phyloP scores from a whole-genome alignment of 2,113 vertebrate genomes.

The Calonectris borealis region DNA sequence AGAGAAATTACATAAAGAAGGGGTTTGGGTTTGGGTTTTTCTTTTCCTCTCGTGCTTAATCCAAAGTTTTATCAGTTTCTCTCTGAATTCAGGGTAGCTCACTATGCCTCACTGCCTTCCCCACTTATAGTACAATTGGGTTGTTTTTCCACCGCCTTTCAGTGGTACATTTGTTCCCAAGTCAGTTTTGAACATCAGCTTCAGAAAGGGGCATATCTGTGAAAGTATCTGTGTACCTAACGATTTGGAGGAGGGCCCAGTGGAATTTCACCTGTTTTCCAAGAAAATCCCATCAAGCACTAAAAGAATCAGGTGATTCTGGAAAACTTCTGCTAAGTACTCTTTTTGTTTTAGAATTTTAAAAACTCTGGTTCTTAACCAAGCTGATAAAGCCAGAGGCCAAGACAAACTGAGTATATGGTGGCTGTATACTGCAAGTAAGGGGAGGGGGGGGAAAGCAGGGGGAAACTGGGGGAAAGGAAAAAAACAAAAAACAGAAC shows the following conservation, averaged over 20 bases:
- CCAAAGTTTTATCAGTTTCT: background rate
- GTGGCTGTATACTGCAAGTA: background rate
- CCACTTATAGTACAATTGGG: background rate
- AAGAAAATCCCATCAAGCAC: background rate
- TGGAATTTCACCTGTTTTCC: background rate
- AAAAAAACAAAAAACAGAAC: background rate
- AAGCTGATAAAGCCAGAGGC: background rate
- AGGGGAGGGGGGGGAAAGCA: background rate
- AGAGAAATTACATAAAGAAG: background rate
- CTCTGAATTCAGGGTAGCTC: background rate
- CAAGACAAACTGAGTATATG: background rate
- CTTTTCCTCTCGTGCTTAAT: background rate
- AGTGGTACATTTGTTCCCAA: background rate
- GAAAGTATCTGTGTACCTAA: background rate
- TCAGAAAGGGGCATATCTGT: background rate
- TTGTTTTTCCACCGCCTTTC: background rate
- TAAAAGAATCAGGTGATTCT: background rate
- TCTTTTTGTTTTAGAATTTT: background rate
- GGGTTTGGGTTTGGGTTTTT: background rate
- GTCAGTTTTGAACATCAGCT: background rate
- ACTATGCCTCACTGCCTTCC: background rate
- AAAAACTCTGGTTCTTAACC: background rate
- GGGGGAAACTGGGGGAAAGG: background rate
- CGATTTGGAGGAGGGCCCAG: background rate
- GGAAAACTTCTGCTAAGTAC: background rate